phyloP scores from a whole-genome alignment of 2,797 vertebrate species.

The Borostomias antarcticus region DNA sequence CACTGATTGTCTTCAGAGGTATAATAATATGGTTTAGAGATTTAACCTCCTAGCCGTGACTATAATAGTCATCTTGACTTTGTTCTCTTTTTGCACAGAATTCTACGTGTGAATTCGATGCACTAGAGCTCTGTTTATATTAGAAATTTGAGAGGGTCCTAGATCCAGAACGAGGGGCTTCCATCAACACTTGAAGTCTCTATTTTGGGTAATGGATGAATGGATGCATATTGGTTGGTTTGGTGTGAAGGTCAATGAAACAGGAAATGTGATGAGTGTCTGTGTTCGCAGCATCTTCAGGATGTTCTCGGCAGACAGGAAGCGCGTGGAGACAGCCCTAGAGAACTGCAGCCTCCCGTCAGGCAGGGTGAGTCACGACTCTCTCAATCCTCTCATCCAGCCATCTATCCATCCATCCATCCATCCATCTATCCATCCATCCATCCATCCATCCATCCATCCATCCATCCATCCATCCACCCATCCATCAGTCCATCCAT shows the following conservation, averaged over 20 bases:
- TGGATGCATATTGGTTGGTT: neutral
- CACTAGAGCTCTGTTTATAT: too few species aligned
- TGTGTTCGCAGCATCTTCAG: conserved; percentile 85
- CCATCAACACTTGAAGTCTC: too few species aligned
- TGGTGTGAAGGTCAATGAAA: conserved; percentile 31
- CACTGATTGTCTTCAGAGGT: conserved; percentile 53
- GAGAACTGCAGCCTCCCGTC: conserved; percentile 94
- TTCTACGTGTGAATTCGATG: too few species aligned
- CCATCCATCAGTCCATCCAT: too few species aligned
- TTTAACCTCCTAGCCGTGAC: conserved; percentile 66
- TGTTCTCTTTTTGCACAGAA: too few species aligned
- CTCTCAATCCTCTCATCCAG: too few species aligned
- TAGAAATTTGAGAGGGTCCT: too few species aligned
- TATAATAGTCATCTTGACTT: conserved; percentile 68
- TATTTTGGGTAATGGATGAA: neutral
- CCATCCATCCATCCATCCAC: too few species aligned
- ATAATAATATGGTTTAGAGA: conserved; percentile 61
- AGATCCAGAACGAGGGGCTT: too few species aligned
- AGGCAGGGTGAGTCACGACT: conserved; percentile 95
- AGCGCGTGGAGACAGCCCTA: conserved; percentile 91
- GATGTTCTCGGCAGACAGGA: conserved; percentile 92
- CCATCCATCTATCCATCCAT: too few species aligned
- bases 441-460: too few species aligned
- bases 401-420: too few species aligned
- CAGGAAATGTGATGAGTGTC: conserved; percentile 17